phyloP scores from a whole-genome alignment of 1,140 invertebrate genomes.

The Drosophila fuyamai region DNA sequence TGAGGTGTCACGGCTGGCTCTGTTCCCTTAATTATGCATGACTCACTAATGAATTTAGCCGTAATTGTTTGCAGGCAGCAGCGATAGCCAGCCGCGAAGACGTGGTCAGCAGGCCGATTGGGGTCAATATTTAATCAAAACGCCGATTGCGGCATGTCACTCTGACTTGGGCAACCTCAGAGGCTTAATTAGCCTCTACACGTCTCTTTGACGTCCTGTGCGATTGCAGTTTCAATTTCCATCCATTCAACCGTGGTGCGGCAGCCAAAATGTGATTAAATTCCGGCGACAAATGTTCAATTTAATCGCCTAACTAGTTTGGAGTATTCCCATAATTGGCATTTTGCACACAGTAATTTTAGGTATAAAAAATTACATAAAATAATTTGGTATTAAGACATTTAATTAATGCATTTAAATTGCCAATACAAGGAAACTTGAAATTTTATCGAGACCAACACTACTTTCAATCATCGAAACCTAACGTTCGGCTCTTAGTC shows the following conservation, averaged over 20 bases:
- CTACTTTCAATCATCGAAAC: background rate
- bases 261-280: slow-evolving; percentile 20
- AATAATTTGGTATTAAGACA: background rate
- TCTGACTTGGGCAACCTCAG: slow-evolving; percentile 45
- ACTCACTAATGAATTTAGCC: slow-evolving; percentile 56
- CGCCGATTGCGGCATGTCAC: slow-evolving; percentile 48
- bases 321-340: background rate
- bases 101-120: slow-evolving; percentile 28
- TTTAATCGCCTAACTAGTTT: slow-evolving; percentile 19
- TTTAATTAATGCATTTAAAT: background rate
- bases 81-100: slow-evolving; percentile 30
- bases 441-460: no score
- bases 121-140: slow-evolving; percentile 72
- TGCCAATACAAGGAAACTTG: no score
- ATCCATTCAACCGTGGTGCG: slow-evolving; percentile 1
- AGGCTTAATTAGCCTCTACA: slow-evolving; percentile 36
- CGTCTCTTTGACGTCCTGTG: slow-evolving; percentile 10
- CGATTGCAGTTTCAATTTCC: slow-evolving; percentile 23
- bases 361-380: no score
- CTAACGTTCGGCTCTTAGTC: background rate
- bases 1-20: slow-evolving; percentile 25
- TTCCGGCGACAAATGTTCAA: slow-evolving; percentile 12
- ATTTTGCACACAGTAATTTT: background rate
- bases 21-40: slow-evolving; percentile 61
- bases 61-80: slow-evolving; percentile 60